phyloP scores from a whole-genome alignment of 1,140 invertebrate species.

The Drosophila yakuba region DNA sequence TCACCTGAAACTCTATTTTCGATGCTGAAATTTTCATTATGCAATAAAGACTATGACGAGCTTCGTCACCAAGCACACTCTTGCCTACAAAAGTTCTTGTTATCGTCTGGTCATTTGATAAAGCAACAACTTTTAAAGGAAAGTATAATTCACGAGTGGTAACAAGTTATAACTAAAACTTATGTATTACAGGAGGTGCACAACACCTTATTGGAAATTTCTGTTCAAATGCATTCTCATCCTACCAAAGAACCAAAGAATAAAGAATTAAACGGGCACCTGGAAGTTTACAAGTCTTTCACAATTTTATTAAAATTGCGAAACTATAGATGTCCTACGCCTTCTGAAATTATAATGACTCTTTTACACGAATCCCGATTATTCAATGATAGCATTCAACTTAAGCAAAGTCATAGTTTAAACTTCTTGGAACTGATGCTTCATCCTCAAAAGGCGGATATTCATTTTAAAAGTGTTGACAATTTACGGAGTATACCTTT shows the following conservation, averaged over 20 bases:
- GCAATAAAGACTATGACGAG: not conserved
- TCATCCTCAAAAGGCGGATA: slow-evolving; percentile 43
- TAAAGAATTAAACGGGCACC: slow-evolving; percentile 2
- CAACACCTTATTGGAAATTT: slow-evolving; percentile 40
- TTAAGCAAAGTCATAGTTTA: slow-evolving; percentile 11
- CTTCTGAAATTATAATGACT: slow-evolving; percentile 36
- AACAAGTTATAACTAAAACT: not conserved
- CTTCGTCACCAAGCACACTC: slow-evolving; percentile 24
- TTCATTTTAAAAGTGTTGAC: slow-evolving; percentile 17
- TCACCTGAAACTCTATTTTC: not conserved
- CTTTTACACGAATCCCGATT: slow-evolving; percentile 29
- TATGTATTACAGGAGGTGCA: slow-evolving; percentile 28
- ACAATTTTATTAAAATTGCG: slow-evolving; percentile 23
- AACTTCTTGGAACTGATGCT: slow-evolving; percentile 24
- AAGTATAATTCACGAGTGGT: slow-evolving; percentile 6
- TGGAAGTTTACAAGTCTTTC: slow-evolving; percentile 35
- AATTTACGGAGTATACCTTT: not conserved
- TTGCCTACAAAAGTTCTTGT: slow-evolving; percentile 36
- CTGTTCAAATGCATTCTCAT: slow-evolving; percentile 20
- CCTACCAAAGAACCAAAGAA: not conserved
- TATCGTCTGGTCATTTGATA: slow-evolving; percentile 39
- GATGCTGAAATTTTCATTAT: not conserved
- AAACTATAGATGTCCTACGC: slow-evolving; percentile 19
- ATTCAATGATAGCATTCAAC: slow-evolving; percentile 12
- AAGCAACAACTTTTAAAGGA: slow-evolving; percentile 42